Percentiles rank a stretch among this genome's conserved stretches.
Evolutionary conservation across 30 jellyfish, hydroid and myxozoan genomes (phyloP).

Genomic region (Cassiopea andromeda): DNA sequence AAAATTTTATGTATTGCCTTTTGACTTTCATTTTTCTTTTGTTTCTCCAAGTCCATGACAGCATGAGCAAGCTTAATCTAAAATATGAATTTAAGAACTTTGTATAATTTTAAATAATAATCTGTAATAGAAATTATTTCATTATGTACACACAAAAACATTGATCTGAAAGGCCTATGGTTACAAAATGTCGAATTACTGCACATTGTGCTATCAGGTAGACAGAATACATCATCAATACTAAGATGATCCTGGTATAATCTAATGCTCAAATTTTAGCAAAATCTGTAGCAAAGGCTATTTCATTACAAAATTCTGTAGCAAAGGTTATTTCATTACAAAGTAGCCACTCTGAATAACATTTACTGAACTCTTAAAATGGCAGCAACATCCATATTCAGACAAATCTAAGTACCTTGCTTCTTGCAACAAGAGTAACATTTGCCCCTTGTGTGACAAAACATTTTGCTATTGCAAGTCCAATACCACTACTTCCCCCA

Average conservation of each 20-base stretch:
- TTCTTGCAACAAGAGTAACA: slow-evolving; percentile 85
- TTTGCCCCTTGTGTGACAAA: slow-evolving; percentile 65
- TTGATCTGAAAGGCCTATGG: too few species aligned
- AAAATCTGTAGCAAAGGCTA: too few species aligned
- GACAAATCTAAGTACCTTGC: slow-evolving; percentile 38
- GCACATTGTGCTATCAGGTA: too few species aligned
- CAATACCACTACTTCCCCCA: slow-evolving; percentile 98
- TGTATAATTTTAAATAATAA: not conserved
- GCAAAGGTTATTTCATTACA: too few species aligned
- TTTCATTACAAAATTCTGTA: too few species aligned
- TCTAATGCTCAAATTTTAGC: too few species aligned
- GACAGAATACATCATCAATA: too few species aligned
- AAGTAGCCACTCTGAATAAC: too few species aligned
- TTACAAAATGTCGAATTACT: too few species aligned
- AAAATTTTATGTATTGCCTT: slow-evolving; percentile 8
- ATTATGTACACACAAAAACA: too few species aligned
- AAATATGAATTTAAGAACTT: not conserved
- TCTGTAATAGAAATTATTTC: too few species aligned
- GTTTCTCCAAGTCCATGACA: slow-evolving; percentile 27
- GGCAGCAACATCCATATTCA: not conserved
- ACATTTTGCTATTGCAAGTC: slow-evolving; percentile 77
- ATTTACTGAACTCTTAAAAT: not conserved
- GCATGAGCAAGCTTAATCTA: slow-evolving; percentile 61
- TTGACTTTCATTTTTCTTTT: slow-evolving; percentile 19
- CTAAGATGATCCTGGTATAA: too few species aligned